A percentile compares a stretch with the other conserved stretches of the same genome.
Evolutionary conservation across 2,113 vertebrate genomes (phyloP).

Genomic region (Bolborhynchus lineola): DNA sequence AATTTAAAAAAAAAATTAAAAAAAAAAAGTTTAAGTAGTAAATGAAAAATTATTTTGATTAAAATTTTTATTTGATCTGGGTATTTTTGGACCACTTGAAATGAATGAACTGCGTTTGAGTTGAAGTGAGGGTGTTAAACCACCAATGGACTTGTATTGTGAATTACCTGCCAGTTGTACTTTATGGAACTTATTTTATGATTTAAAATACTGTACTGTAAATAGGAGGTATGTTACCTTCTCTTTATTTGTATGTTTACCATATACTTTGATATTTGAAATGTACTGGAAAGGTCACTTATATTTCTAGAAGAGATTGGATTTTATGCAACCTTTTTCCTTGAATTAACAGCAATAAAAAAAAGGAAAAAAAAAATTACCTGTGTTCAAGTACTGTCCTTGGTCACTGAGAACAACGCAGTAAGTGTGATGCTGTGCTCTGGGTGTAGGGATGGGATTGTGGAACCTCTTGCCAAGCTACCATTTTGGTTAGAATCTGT

Average conservation of each 20-base stretch:
- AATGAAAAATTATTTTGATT: conserved; percentile 83
- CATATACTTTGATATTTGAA: conserved; percentile 94
- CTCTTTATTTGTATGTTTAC: conserved; percentile 90
- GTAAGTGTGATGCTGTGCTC: not conserved
- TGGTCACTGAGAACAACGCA: not conserved
- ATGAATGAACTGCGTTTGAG: conserved; percentile 74
- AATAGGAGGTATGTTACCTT: conserved; percentile 82
- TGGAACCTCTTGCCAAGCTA: not conserved
- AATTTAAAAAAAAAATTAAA: conserved; percentile 73
- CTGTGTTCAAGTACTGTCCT: conserved; percentile 33
- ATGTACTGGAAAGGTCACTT: conserved; percentile 93
- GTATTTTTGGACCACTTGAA: conserved; percentile 84
- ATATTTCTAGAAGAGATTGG: conserved; percentile 94
- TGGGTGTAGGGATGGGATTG: not conserved
- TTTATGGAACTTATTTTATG: conserved; percentile 81
- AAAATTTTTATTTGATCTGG: conserved; percentile 83
- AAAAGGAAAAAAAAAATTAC: conserved; percentile 58
- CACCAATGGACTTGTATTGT: conserved; percentile 68
- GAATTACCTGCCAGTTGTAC: conserved; percentile 79
- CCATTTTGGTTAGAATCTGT: not conserved
- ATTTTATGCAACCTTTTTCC: conserved; percentile 92
- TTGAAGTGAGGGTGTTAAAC: conserved; percentile 74
- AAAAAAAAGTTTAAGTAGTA: conserved; percentile 67
- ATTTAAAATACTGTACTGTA: conserved; percentile 90
- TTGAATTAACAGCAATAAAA: conserved; percentile 97